phyloP scores from a whole-genome alignment of 1,140 invertebrate species.

The Lerema accius region DNA sequence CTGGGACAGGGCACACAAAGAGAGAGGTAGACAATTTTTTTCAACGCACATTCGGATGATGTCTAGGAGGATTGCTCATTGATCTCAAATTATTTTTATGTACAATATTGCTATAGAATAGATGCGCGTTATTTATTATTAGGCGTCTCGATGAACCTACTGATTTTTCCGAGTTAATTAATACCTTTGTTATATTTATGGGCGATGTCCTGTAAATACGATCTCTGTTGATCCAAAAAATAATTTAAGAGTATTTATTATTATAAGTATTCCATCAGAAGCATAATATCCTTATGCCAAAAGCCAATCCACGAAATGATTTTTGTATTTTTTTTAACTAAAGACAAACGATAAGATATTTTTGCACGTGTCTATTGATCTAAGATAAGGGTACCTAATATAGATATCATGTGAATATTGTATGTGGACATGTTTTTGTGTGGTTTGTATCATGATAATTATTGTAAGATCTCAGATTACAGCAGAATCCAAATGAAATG shows the following conservation, averaged over 20 bases:
- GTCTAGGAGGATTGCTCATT: constrained; percentile 59
- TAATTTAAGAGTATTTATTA: constrained; percentile 46
- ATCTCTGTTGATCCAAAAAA: constrained; percentile 70
- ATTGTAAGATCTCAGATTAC: constrained; percentile 71
- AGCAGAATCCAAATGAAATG: constrained; percentile 57
- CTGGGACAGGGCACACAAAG: constrained; percentile 49
- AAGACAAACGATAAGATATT: constrained; percentile 11
- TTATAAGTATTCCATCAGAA: constrained; percentile 33
- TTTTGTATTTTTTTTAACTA: constrained; percentile 10
- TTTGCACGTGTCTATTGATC: constrained; percentile 5
- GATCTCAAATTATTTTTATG: constrained; percentile 80
- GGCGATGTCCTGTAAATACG: constrained; percentile 45
- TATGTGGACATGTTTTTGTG: constrained; percentile 34
- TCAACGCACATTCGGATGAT: constrained; percentile 38
- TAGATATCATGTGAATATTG: constrained; percentile 19
- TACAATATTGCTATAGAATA: constrained; percentile 63
- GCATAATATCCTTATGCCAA: background rate
- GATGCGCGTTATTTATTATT: constrained; percentile 69
- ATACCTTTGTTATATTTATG: constrained; percentile 21
- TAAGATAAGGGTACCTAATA: constrained; percentile 10
- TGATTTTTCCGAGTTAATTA: constrained; percentile 11
- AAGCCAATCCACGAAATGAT: constrained; percentile 19
- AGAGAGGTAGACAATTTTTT: constrained; percentile 36
- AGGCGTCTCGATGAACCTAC: constrained; percentile 40
- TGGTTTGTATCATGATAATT: constrained; percentile 40